These are phyloP conservation scores for Discoglossus pictus DNA, from an alignment of 2,797 vertebrate genomes.

Conservation along the genomic window DNA sequence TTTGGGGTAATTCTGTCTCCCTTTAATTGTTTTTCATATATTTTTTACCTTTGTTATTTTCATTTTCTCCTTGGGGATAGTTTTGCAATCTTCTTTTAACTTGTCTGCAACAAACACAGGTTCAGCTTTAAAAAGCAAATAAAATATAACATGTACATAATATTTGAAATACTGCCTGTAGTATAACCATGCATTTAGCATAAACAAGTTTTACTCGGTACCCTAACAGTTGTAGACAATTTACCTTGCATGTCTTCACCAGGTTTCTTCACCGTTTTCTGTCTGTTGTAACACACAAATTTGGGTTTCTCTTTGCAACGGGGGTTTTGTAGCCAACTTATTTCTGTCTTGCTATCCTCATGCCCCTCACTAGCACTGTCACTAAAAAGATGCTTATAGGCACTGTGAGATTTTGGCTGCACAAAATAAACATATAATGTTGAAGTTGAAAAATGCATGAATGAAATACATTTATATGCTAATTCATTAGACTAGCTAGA, in stretches of 20 bases:
- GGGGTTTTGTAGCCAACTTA: slow-evolving; percentile 84
- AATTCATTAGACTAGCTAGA: too few relatives aligned
- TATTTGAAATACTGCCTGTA: too few relatives aligned
- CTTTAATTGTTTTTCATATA: too few relatives aligned
- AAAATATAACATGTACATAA: too few relatives aligned
- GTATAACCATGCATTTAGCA: too few relatives aligned
- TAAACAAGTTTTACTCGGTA: too few relatives aligned
- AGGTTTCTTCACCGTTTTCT: slow-evolving; percentile 55
- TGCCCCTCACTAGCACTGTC: slow-evolving; percentile 82
- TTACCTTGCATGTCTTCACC: slow-evolving; percentile 6
- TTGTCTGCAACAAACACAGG: slow-evolving; percentile 13
- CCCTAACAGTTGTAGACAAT: background rate
- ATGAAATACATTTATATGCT: too few relatives aligned
- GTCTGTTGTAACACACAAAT: slow-evolving; percentile 78
- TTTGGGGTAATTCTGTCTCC: too few relatives aligned
- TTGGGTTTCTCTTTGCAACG: slow-evolving; percentile 76
- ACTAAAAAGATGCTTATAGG: slow-evolving; percentile 87
- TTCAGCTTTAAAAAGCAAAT: too few relatives aligned
- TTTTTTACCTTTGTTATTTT: slow-evolving; percentile 16
- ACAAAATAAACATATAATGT: slow-evolving; percentile 18
- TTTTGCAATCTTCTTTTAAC: background rate
- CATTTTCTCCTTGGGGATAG: background rate
- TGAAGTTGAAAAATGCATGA: too few relatives aligned
- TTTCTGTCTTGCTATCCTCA: slow-evolving; percentile 77
- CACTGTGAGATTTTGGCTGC: slow-evolving; percentile 63